These are phyloP conservation scores for Agrotis puta DNA, from an alignment of 2,888 invertebrate genomes.

Conservation along the genomic window DNA sequence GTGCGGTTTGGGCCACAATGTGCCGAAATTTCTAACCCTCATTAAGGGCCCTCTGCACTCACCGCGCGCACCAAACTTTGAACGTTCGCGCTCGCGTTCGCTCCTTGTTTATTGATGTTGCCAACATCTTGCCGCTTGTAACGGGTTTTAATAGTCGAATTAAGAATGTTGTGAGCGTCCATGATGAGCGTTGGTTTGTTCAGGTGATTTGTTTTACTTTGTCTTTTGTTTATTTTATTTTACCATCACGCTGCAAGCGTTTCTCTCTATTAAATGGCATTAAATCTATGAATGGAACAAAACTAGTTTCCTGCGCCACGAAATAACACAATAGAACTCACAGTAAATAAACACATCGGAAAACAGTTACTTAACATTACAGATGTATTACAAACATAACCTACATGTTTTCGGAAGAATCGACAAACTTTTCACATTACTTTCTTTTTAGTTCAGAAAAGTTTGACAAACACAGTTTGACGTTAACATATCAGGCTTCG, in stretches of 20 bases:
- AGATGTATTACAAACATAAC: constrained; percentile 55
- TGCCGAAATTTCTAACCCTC: constrained; percentile 90
- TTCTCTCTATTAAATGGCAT: not conserved
- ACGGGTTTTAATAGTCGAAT: constrained; percentile 87
- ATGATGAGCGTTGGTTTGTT: constrained; percentile 68
- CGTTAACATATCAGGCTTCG: constrained; percentile 57
- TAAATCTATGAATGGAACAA: not conserved
- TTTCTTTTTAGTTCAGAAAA: constrained; percentile 61
- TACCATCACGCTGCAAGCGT: not conserved
- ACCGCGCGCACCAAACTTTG: constrained; percentile 87
- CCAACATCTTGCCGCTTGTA: constrained; percentile 86
- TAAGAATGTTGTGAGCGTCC: constrained; percentile 84
- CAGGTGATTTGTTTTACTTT: constrained; percentile 73
- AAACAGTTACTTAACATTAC: constrained; percentile 37
- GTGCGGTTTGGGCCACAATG: constrained; percentile 89
- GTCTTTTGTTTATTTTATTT: constrained; percentile 55
- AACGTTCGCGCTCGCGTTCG: constrained; percentile 86
- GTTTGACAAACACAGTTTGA: constrained; percentile 63
- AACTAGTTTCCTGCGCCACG: not conserved
- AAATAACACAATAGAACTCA: constrained; percentile 1
- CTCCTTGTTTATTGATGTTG: constrained; percentile 88
- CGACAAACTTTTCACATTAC: constrained; percentile 59
- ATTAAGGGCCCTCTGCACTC: constrained; percentile 90
- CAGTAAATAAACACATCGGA: constrained; percentile 34
- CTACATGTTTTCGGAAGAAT: constrained; percentile 57